These are phyloP conservation scores for Sicus ferrugineus DNA, from an alignment of 2,888 invertebrate genomes.

Conservation along the genomic window DNA sequence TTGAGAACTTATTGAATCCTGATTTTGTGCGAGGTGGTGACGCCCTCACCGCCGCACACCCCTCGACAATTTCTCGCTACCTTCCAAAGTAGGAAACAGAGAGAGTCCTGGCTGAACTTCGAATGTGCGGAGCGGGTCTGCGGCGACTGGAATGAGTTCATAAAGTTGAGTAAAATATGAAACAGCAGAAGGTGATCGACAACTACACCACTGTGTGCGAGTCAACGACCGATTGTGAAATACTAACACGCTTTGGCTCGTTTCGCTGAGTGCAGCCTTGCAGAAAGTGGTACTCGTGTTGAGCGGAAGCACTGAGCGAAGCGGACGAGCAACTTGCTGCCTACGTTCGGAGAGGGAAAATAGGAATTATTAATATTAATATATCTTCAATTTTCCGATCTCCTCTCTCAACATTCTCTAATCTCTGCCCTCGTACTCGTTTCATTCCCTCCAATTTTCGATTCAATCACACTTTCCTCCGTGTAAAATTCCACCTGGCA, in stretches of 20 bases:
- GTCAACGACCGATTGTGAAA: constrained; percentile 39
- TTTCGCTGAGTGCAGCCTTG: neutral
- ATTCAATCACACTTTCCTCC: neutral
- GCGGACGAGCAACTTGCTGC: neutral
- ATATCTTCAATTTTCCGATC: too few relatives aligned
- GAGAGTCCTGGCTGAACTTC: too few relatives aligned
- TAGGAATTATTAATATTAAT: neutral
- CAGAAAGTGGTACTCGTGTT: neutral
- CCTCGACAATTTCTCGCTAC: neutral
- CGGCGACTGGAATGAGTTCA: neutral
- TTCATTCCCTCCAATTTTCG: neutral
- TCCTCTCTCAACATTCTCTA: neutral
- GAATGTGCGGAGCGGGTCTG: too few relatives aligned
- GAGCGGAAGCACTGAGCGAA: neutral
- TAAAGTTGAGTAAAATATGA: neutral
- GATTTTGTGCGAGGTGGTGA: too few relatives aligned
- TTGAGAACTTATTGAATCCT: constrained; percentile 38
- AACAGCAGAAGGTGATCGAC: neutral
- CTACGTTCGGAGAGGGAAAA: neutral
- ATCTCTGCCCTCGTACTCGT: neutral
- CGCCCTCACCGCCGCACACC: neutral
- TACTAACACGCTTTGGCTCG: constrained; percentile 37
- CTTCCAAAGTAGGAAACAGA: neutral
- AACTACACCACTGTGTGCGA: neutral
- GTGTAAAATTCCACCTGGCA: neutral